Conservation (phyloP, 1,140 invertebrate genomes). For the Diplogasteroides magnus region DNA sequence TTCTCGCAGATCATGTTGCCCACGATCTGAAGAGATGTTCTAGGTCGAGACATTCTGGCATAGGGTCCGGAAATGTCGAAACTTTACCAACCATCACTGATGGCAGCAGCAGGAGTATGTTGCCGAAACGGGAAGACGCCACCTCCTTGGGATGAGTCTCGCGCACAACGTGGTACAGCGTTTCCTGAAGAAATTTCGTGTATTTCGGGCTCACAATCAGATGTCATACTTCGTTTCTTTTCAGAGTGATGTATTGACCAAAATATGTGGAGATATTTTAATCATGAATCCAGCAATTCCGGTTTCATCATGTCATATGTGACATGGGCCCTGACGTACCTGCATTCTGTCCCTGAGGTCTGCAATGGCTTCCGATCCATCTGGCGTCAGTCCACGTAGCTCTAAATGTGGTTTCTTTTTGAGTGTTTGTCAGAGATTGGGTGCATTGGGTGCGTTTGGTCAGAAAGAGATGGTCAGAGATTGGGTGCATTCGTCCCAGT, state of each 20-base stretch:
- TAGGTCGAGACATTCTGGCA: too few relatives aligned
- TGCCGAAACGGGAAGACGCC: constrained; percentile 51
- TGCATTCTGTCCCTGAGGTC: constrained; percentile 47
- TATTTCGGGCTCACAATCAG: too few relatives aligned
- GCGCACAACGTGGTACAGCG: constrained; percentile 54
- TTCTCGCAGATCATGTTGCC: constrained; percentile 49
- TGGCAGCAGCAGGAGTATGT: constrained; percentile 49
- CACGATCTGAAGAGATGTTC: constrained; percentile 36
- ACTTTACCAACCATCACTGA: constrained; percentile 42
- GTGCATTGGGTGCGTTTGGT: too few relatives aligned
- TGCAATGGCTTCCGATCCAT: constrained; percentile 51
- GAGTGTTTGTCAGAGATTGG: too few relatives aligned
- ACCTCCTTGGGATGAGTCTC: constrained; percentile 56
- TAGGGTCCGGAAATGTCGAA: neutral
- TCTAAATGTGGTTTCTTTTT: constrained; percentile 40
- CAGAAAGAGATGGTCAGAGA: too few relatives aligned
- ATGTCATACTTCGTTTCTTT: too few relatives aligned
- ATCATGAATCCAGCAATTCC: too few relatives aligned
- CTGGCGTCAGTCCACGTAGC: constrained; percentile 29
- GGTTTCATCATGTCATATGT: too few relatives aligned
- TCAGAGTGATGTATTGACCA: too few relatives aligned
- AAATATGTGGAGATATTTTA: too few relatives aligned
- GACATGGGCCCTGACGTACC: neutral
- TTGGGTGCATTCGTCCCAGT: too few relatives aligned
- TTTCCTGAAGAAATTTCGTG: constrained; percentile 33